A percentile compares a stretch with the other conserved stretches of the same genome.
Evolutionary conservation across 1,140 invertebrate species (phyloP).

Genomic region (Musca domestica): DNA sequence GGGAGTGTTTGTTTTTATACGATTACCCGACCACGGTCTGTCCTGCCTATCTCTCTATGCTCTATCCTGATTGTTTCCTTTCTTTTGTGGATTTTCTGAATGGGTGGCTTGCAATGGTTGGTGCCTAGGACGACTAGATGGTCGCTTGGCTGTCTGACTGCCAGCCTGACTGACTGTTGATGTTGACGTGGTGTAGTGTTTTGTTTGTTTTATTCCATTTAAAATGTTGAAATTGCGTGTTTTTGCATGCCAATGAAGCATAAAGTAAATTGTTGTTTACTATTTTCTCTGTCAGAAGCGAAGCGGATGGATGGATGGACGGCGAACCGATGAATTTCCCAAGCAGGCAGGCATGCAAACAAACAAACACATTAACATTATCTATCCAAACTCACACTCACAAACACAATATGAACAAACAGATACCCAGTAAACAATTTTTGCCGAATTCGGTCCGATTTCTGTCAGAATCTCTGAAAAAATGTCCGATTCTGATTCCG

Average conservation of each 20-base stretch:
- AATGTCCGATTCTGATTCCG: too few relatives aligned
- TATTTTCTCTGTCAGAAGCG: background rate
- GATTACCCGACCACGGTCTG: background rate
- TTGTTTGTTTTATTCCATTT: conserved; percentile 15
- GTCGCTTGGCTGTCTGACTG: too few relatives aligned
- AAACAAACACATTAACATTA: conserved; percentile 4
- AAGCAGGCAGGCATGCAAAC: too few relatives aligned
- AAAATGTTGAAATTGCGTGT: conserved; percentile 23
- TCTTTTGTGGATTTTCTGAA: too few relatives aligned
- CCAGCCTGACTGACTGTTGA: too few relatives aligned
- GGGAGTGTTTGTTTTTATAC: conserved; percentile 7
- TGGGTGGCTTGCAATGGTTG: too few relatives aligned
- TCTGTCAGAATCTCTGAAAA: too few relatives aligned
- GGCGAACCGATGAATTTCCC: background rate
- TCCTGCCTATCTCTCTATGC: too few relatives aligned
- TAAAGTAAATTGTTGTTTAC: conserved; percentile 2
- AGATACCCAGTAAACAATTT: too few relatives aligned
- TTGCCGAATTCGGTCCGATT: too few relatives aligned
- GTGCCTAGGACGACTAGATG: too few relatives aligned
- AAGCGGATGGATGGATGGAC: background rate
- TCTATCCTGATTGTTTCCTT: too few relatives aligned
- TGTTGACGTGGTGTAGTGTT: background rate
- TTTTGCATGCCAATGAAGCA: conserved; percentile 25
- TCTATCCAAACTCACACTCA: background rate
- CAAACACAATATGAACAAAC: background rate